Evolutionary conservation across 2,113 vertebrate species (phyloP).

Genomic region (Platycercus adscitus): DNA sequence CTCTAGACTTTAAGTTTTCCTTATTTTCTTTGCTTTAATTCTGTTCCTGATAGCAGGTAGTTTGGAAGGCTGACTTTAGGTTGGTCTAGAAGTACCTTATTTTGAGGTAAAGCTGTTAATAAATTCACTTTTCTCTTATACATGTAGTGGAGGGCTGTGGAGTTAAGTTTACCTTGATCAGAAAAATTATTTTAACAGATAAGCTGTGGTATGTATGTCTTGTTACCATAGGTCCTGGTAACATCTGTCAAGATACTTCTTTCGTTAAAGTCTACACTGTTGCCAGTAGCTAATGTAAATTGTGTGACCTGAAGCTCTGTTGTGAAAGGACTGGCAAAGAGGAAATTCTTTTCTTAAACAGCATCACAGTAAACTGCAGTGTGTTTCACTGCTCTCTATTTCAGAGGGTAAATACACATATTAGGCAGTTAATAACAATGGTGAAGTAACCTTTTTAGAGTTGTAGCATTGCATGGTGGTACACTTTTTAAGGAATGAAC

Average conservation of each 20-base stretch:
- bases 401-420: not conserved
- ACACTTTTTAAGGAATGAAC: not conserved
- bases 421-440: too few relatives aligned
- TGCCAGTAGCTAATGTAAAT: not conserved
- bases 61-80: not conserved
- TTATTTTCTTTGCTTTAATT: not conserved
- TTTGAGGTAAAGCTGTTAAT: not conserved
- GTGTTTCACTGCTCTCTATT: not conserved
- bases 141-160: not conserved
- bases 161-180: not conserved
- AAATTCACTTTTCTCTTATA: not conserved
- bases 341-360: not conserved
- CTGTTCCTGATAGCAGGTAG: not conserved
- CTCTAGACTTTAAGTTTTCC: not conserved
- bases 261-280: not conserved
- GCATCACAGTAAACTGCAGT: not conserved
- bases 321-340: not conserved
- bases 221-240: not conserved
- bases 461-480: rapidly evolving
- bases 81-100: not conserved
- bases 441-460: not conserved
- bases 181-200: not conserved
- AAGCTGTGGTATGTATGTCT: not conserved
- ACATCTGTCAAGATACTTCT: not conserved
- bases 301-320: not conserved